Evolutionary conservation across 2,113 vertebrate species (phyloP).

Genomic region (Mandrillus leucophaeus): DNA sequence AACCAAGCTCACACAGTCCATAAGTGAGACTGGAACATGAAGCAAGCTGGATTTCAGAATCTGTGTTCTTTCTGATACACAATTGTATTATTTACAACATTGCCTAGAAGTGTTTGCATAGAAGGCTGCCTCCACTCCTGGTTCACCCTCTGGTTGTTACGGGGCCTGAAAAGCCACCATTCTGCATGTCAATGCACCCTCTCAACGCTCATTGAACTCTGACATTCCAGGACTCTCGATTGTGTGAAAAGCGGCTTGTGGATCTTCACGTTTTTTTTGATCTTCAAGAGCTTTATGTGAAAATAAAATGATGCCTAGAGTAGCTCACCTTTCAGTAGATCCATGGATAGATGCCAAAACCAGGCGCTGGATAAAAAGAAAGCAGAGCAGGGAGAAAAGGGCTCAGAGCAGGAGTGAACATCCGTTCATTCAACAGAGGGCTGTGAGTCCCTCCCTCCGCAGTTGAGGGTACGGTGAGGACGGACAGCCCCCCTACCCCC

Average conservation of each 20-base stretch:
- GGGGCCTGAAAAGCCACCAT: accelerated
- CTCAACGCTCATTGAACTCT: background rate
- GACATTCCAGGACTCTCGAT: background rate
- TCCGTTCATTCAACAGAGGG: background rate
- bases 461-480: background rate
- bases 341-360: background rate
- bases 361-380: background rate
- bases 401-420: accelerated
- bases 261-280: background rate
- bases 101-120: background rate
- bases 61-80: background rate
- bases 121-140: background rate
- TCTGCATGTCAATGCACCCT: background rate
- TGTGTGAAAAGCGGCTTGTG: background rate
- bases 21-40: background rate
- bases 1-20: background rate
- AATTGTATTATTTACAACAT: background rate
- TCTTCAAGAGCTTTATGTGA: background rate
- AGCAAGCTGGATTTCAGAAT: background rate
- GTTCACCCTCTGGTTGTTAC: too few relatives aligned
- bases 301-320: background rate
- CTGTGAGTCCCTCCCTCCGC: background rate
- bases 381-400: background rate
- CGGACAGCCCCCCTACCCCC: background rate
- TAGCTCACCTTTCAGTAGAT: background rate